Base-by-base conservation (phyloP, 2,888 invertebrate species). In the Agriopis aurantiaria region DNA sequence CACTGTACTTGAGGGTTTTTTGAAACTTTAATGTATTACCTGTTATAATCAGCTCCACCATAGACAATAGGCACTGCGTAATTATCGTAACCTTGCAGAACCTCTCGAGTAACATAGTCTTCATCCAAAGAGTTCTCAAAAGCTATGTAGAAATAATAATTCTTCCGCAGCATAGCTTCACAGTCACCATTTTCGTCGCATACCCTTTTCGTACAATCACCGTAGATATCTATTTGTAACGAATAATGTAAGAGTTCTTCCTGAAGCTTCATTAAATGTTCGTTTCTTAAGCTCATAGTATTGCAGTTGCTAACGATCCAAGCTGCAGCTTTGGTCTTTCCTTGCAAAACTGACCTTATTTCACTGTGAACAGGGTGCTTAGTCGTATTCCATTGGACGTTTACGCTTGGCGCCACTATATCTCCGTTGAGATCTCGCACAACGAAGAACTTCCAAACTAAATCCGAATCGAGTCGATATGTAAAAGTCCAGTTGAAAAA, bases 1-100 rank as follows among this genome's bases (percentile, higher is more conserved):
- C 33, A 33, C 33, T 33, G 3, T 33, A 33, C 2, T 5, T 33
- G 33, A 33, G 33, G 0, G 1, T 33, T 33, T 33, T 33, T 33
- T 33, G 1, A 3, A 5, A 33, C 3, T 5, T 1, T 33, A 9
- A 43, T 14, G 7, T 8, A 8, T 14, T 49, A 91, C 90, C 88
- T 88, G 77, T 64, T 87, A 82, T 96, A 97, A 87, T 96, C 95
- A 71, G 95, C 95, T 6, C 95, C 95, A 0, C 96, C 96, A 89
- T 95, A 96, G 43, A 96, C 96, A 71, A 96, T 95, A 8, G 96
- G 96, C n/a, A 96, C 91, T 11, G 96, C 93, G 77, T 95, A 95
- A 87, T 96, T 95, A 82, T 95, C 90, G 71, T 94, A 89, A 9
- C 93, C 89, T 57, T 85, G 84, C 33, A 91, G 75, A 55, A 90